Evolutionary conservation across 1,140 invertebrate genomes (phyloP), one percentile per base, ranked within the genome.

Genomic region (Macrostomum lignano): DNA sequence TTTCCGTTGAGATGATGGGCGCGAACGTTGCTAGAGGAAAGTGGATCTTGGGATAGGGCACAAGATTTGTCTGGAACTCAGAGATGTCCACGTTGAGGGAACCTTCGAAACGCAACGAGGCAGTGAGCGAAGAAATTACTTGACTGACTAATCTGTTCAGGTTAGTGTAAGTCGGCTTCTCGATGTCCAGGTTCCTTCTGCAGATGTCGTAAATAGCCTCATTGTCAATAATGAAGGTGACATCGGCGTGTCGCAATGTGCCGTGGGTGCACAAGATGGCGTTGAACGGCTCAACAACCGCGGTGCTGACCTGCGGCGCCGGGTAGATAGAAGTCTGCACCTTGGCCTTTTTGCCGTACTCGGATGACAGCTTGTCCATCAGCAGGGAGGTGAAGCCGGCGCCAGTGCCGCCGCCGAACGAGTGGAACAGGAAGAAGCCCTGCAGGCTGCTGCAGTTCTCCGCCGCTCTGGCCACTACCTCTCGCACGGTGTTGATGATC

Each of bases 201-300:
- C 74, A 70, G 38, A 76, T 72, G 40, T 76, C 71, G 45, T 76
- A 79, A 14, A 74, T 59, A 0, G 74, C 73, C 51, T 77, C 73
- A 43, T 78, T 78, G 43, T 78, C 74, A 39, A 76, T 66, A 41
- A 77, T 33, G 4, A 24, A 15, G 19, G 28, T 22, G 17, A 30
- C 2, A 73, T 28, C 26, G 4, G 26, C 15, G 4, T 14, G 15
- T 28, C 19, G 14, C 26, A 28, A 15, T 9, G 26, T 14, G 15
- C 14, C 19, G 19, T 28, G 26, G 19, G 19, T 28, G 3, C 14
- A 28, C 9, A 28, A 28, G 19, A 28, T 17, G 7, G 26, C 9
- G 9, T 28, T 28, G 19, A 15, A 28, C 17, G 26, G 17, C 17
- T 28, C 73, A 76, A 7, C 71, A 67, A 43, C 43, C 20, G 40